Evolutionary conservation across 1,140 invertebrate species (phyloP).

Genomic region (Leptinotarsa undecemlineata): DNA sequence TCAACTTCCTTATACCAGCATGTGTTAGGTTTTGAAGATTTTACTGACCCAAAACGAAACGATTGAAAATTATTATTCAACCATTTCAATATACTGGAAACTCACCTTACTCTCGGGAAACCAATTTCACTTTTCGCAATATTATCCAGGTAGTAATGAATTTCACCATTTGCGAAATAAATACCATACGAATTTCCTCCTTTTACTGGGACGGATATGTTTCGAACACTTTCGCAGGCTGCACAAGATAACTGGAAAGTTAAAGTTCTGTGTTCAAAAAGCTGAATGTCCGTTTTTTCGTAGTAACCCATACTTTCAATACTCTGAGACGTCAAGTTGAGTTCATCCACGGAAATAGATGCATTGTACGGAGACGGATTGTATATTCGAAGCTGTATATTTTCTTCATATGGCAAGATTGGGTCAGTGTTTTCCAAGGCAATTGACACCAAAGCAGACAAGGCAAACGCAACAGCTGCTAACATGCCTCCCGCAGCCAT

Average conservation of each 20-base stretch:
- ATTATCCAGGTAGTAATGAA: slow-evolving; percentile 41
- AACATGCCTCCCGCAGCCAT: slow-evolving; percentile 82
- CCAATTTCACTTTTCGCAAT: slow-evolving; percentile 56
- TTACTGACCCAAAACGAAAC: too few species aligned
- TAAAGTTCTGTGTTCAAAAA: neutral
- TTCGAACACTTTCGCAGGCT: too few species aligned
- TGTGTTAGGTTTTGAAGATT: too few species aligned
- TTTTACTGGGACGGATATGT: too few species aligned
- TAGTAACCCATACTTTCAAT: neutral
- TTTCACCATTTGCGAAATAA: slow-evolving; percentile 13
- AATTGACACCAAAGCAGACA: slow-evolving; percentile 67
- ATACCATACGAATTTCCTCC: slow-evolving; percentile 35
- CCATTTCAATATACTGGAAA: neutral
- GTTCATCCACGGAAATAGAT: neutral
- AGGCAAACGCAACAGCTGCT: slow-evolving; percentile 81
- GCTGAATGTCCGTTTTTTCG: neutral
- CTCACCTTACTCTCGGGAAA: slow-evolving; percentile 55
- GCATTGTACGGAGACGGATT: slow-evolving; percentile 57
- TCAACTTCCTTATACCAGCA: too few species aligned
- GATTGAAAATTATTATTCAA: too few species aligned
- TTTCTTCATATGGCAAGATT: slow-evolving; percentile 60
- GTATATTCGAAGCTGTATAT: slow-evolving; percentile 71
- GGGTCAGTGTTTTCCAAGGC: slow-evolving; percentile 68
- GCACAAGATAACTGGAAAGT: too few species aligned
- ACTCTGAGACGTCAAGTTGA: neutral